These are phyloP conservation scores for Delia radicum DNA, from an alignment of 1,140 invertebrate genomes.

Conservation along the genomic window DNA sequence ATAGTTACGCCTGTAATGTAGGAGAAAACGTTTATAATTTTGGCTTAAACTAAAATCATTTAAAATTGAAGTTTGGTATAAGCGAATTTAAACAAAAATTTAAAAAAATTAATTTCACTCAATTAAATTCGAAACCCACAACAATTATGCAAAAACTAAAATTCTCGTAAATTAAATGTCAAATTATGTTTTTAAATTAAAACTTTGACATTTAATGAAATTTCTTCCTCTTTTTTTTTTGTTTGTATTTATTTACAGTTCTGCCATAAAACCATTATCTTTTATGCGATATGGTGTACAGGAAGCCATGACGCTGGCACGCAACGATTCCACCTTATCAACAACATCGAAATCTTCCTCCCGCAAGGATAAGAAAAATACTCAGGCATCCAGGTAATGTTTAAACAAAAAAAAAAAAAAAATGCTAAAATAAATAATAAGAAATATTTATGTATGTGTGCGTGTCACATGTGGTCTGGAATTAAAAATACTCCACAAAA, in stretches of 20 bases:
- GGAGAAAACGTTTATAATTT: too few species aligned
- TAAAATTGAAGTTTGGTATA: too few species aligned
- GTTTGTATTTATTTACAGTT: conserved; percentile 32
- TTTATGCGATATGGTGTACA: conserved; percentile 54
- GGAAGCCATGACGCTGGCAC: conserved; percentile 55
- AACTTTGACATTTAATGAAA: background rate
- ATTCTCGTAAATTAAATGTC: too few species aligned
- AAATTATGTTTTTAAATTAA: background rate
- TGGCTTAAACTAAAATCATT: too few species aligned
- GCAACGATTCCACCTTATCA: conserved; percentile 56
- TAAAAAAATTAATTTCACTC: too few species aligned
- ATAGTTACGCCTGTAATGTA: too few species aligned
- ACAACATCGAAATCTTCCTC: conserved; percentile 55
- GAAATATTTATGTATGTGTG: background rate
- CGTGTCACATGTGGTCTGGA: background rate
- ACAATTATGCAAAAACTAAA: too few species aligned
- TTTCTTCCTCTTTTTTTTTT: background rate
- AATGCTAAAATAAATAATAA: background rate
- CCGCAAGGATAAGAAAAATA: conserved; percentile 56
- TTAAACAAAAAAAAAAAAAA: background rate
- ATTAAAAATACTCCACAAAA: too few species aligned
- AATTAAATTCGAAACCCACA: too few species aligned
- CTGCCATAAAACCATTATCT: conserved; percentile 55
- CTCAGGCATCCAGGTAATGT: conserved; percentile 54
- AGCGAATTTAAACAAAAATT: too few species aligned